phyloP scores from a whole-genome alignment of 64 coral and sea anemone species.

The Astreopora myriophthalma region DNA sequence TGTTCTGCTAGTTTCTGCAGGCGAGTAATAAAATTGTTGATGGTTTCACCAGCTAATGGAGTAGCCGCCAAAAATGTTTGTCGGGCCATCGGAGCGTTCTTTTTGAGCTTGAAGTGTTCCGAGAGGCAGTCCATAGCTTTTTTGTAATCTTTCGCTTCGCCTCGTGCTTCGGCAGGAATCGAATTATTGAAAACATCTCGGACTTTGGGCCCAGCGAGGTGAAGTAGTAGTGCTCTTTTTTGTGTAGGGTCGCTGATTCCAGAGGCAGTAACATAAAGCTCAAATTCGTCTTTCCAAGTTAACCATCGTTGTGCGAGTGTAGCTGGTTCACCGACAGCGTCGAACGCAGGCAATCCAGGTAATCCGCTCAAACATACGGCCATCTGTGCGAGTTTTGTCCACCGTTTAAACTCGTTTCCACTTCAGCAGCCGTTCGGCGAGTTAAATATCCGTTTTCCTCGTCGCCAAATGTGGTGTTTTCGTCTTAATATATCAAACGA shows the following conservation, averaged over 20 bases:
- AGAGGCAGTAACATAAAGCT: conserved; percentile 42
- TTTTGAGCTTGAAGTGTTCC: conserved; percentile 56
- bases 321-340: conserved; percentile 37
- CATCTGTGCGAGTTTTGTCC: conserved; percentile 38
- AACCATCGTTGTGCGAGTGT: conserved; percentile 50
- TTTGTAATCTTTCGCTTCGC: conserved; percentile 26
- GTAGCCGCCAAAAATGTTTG: conserved; percentile 44
- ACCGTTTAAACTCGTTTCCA: too few species aligned
- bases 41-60: conserved; percentile 45
- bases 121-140: conserved; percentile 65
- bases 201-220: conserved; percentile 32
- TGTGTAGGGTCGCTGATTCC: conserved; percentile 38
- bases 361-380: conserved; percentile 55
- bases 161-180: background rate
- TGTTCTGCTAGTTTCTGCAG: too few species aligned
- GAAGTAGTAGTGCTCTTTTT: conserved; percentile 46
- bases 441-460: too few species aligned
- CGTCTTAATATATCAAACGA: too few species aligned
- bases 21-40: too few species aligned
- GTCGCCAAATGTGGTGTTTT: too few species aligned
- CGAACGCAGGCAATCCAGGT: conserved; percentile 24
- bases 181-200: conserved; percentile 29
- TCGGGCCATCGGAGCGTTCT: conserved; percentile 59
- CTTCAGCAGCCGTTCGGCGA: too few species aligned
- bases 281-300: conserved; percentile 57